Evolutionary conservation across 2,797 vertebrate species (phyloP).

Genomic region (Ctenosaura bakeri): DNA sequence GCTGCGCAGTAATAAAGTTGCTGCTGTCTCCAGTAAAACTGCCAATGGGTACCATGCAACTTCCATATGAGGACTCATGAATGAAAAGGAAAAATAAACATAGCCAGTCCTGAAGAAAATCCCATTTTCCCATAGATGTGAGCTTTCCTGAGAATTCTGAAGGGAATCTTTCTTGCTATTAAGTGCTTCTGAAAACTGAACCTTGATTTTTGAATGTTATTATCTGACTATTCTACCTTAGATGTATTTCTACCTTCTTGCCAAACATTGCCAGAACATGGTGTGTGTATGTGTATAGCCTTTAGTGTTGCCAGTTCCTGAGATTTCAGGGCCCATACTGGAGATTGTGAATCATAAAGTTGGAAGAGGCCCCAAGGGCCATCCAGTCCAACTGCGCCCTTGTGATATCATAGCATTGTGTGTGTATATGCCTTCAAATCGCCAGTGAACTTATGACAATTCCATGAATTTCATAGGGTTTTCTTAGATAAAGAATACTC

Average conservation of each 20-base stretch:
- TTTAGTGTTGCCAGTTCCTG: too few species aligned
- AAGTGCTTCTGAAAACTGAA: neutral
- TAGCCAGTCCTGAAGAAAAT: neutral
- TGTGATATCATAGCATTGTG: too few species aligned
- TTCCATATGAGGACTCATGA: neutral
- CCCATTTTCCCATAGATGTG: neutral
- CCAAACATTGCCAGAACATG: neutral
- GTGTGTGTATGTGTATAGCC: too few species aligned
- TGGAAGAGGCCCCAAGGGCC: too few species aligned
- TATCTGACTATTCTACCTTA: neutral
- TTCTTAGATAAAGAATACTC: too few species aligned
- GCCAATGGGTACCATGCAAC: neutral
- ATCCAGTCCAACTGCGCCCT: too few species aligned
- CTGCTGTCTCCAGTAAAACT: neutral
- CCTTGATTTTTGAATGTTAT: neutral
- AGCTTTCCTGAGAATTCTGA: neutral
- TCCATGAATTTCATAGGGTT: too few species aligned
- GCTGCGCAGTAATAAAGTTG: neutral
- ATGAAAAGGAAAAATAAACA: constrained; percentile 5
- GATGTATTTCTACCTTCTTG: neutral
- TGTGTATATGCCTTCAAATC: too few species aligned
- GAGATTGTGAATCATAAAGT: too few species aligned
- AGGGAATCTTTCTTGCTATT: neutral
- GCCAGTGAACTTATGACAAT: too few species aligned
- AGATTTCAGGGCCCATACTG: too few species aligned